Conservation (phyloP, 2,113 vertebrate genomes). For the Candoia aspera region DNA sequence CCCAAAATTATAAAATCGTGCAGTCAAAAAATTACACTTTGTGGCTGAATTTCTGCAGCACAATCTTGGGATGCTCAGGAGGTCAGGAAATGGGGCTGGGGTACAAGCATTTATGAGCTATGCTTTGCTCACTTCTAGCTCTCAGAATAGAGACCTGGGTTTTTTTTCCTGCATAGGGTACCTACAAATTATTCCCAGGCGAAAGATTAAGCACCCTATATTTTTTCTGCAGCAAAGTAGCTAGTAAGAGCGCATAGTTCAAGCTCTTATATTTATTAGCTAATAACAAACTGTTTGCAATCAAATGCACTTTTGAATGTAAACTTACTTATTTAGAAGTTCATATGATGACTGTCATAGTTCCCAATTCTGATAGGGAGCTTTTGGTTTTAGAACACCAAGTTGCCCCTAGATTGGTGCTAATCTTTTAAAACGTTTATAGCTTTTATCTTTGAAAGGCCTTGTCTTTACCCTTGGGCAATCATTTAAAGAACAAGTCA, state of each 20-base stretch:
- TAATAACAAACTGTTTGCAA: neutral
- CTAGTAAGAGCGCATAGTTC: neutral
- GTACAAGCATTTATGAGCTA: neutral
- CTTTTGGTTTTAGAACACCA: neutral
- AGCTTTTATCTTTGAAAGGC: neutral
- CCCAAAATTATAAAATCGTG: neutral
- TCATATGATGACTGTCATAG: neutral
- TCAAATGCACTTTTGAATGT: no score
- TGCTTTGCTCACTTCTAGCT: neutral
- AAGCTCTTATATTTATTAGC: neutral
- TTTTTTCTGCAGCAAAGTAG: neutral
- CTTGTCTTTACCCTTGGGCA: neutral
- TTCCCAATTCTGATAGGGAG: neutral
- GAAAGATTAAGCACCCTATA: neutral
- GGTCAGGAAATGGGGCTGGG: neutral
- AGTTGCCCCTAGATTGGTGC: fast-evolving
- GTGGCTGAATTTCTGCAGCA: neutral
- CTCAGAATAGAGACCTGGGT: neutral
- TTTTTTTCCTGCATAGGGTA: neutral
- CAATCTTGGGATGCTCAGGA: neutral
- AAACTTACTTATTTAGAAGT: neutral
- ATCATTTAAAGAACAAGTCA: neutral
- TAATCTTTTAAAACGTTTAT: neutral
- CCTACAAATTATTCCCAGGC: neutral
- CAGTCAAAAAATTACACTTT: neutral